A percentile compares a stretch with the other conserved stretches of the same genome.
Conservation (phyloP, 2,797 vertebrate species). For the Esox masquinongy region DNA sequence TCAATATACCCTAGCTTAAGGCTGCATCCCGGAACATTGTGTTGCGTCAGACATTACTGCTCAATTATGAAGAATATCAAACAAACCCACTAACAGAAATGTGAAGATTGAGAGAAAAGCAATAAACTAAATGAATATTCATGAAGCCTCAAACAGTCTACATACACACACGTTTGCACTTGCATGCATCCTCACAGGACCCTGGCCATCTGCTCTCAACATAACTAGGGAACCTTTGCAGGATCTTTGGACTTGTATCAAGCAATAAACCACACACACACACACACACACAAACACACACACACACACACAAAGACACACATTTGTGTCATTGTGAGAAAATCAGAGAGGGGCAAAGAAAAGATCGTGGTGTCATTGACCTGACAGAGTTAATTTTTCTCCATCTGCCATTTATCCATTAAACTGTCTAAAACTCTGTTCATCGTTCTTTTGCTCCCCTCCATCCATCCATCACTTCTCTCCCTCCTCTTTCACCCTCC, state of each 20-base stretch:
- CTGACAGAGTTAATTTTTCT: neutral
- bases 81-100: too few relatives aligned
- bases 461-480: neutral
- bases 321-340: neutral
- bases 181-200: neutral
- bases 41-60: too few relatives aligned
- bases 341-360: neutral
- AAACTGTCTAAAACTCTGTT: neutral
- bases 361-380: neutral
- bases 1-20: too few relatives aligned
- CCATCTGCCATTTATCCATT: neutral
- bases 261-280: neutral
- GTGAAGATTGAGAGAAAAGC: too few relatives aligned
- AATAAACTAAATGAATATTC: too few relatives aligned
- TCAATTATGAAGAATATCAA: too few relatives aligned
- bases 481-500: neutral
- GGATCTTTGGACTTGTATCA: neutral
- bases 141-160: too few relatives aligned
- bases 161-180: neutral
- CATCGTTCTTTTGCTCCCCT: neutral
- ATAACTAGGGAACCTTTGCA: neutral
- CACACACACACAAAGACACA: neutral
- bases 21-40: too few relatives aligned
- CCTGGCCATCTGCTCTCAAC: neutral
- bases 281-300: neutral